Evolutionary conservation across 2,888 invertebrate species (phyloP).

Genomic region (Lasius platythorax): DNA sequence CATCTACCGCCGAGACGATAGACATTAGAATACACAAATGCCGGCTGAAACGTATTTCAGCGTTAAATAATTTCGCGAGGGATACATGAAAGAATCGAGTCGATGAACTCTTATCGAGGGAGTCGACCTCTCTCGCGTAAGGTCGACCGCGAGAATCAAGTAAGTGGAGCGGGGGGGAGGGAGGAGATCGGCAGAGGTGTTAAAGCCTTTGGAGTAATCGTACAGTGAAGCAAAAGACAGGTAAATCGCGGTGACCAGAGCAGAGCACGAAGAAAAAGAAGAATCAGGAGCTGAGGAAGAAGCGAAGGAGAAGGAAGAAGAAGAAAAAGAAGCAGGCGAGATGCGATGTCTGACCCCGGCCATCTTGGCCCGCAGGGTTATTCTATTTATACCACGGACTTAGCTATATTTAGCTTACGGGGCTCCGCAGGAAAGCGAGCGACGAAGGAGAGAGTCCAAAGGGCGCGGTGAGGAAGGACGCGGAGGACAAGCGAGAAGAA

Average conservation of each 20-base stretch:
- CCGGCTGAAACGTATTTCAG: constrained; percentile 22
- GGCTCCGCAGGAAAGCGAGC: constrained; percentile 72
- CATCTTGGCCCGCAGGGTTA: constrained; percentile 79
- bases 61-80: constrained; percentile 28
- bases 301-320: constrained; percentile 45
- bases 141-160: constrained; percentile 61
- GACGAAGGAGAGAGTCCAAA: constrained; percentile 70
- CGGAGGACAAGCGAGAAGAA: constrained; percentile 51
- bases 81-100: constrained; percentile 58
- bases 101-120: constrained; percentile 73
- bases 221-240: constrained; percentile 53
- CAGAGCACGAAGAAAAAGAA: constrained; percentile 53
- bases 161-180: not conserved
- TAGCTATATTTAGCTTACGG: constrained; percentile 82
- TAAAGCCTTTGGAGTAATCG: constrained; percentile 57
- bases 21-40: constrained; percentile 41
- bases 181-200: constrained; percentile 47
- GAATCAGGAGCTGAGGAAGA: constrained; percentile 51
- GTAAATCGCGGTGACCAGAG: constrained; percentile 57
- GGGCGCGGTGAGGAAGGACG: constrained; percentile 63
- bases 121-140: constrained; percentile 67
- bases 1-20: constrained; percentile 32
- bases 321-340: constrained; percentile 60
- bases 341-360: constrained; percentile 71
- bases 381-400: constrained; percentile 81